phyloP scores from a whole-genome alignment of 2,888 invertebrate genomes.

The Odontothrips loti region DNA sequence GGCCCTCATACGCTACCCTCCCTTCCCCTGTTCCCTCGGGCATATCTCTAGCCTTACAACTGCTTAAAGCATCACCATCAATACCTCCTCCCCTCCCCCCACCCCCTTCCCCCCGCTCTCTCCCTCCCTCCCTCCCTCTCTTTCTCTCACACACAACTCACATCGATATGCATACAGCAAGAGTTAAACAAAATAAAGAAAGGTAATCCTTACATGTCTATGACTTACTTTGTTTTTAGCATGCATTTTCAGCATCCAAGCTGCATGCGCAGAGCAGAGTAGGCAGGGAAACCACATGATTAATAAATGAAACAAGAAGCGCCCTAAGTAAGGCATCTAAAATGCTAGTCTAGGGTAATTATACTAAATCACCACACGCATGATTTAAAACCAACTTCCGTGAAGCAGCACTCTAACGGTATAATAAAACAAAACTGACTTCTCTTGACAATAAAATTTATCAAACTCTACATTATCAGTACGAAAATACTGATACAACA shows the following conservation, averaged over 20 bases:
- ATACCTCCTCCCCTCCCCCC: background rate
- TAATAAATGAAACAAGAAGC: background rate
- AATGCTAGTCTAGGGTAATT: too few relatives aligned
- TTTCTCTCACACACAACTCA: background rate
- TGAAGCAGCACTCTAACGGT: too few relatives aligned
- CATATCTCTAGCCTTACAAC: background rate
- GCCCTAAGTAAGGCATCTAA: background rate
- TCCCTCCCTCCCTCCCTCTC: background rate
- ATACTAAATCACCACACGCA: too few relatives aligned
- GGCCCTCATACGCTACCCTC: background rate
- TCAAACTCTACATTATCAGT: too few relatives aligned
- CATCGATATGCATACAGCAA: too few relatives aligned
- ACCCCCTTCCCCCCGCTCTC: background rate
- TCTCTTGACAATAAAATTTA: too few relatives aligned
- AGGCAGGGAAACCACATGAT: background rate
- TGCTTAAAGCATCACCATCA: background rate
- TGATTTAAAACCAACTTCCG: too few relatives aligned
- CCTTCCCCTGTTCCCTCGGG: background rate
- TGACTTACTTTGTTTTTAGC: conserved; percentile 7
- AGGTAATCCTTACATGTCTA: background rate
- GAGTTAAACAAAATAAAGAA: too few relatives aligned
- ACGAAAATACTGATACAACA: too few relatives aligned
- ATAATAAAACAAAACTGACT: too few relatives aligned
- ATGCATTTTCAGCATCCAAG: conserved; percentile 10
- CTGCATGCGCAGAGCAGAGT: conserved; percentile 3